A percentile compares a stretch with the other conserved stretches of the same genome.
These are phyloP conservation scores for Brachionus koreanus DNA, from an alignment of 1,140 invertebrate genomes.

Conservation along the genomic window DNA sequence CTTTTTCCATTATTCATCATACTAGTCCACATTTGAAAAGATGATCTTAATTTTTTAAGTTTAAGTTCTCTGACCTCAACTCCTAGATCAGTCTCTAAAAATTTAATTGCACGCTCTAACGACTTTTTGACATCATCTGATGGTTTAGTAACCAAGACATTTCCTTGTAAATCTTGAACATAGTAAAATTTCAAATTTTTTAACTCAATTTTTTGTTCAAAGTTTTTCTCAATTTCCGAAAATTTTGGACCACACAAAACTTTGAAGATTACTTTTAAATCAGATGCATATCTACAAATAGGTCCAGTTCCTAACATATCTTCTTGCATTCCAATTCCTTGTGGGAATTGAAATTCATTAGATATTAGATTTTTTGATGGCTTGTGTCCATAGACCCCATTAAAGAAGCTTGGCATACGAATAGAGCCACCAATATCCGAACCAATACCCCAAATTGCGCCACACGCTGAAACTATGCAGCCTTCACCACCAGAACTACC, in stretches of 20 bases:
- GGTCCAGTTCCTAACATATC: conserved; percentile 75
- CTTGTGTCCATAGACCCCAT: conserved; percentile 43
- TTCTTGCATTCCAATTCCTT: conserved; percentile 49
- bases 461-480: conserved; percentile 66
- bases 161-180: conserved; percentile 74
- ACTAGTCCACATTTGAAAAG: conserved; percentile 53
- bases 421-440: conserved; percentile 95
- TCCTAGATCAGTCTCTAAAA: conserved; percentile 47
- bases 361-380: conserved; percentile 54
- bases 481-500: conserved; percentile 58
- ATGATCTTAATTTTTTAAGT: conserved; percentile 50
- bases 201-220: conserved; percentile 62
- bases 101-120: conserved; percentile 62
- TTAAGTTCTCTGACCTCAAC: conserved; percentile 48
- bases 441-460: conserved; percentile 78
- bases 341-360: conserved; percentile 71
- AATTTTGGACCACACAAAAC: conserved; percentile 50
- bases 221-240: not conserved
- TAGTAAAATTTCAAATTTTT: conserved; percentile 73
- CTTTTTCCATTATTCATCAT: conserved; percentile 50
- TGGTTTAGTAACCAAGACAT: conserved; percentile 66
- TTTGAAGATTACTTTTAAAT: conserved; percentile 73
- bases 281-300: conserved; percentile 79
- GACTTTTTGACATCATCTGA: conserved; percentile 65
- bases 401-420: conserved; percentile 64